Evolutionary conservation across 2,113 vertebrate species (phyloP).

Genomic region (Alexandromys fortis): DNA sequence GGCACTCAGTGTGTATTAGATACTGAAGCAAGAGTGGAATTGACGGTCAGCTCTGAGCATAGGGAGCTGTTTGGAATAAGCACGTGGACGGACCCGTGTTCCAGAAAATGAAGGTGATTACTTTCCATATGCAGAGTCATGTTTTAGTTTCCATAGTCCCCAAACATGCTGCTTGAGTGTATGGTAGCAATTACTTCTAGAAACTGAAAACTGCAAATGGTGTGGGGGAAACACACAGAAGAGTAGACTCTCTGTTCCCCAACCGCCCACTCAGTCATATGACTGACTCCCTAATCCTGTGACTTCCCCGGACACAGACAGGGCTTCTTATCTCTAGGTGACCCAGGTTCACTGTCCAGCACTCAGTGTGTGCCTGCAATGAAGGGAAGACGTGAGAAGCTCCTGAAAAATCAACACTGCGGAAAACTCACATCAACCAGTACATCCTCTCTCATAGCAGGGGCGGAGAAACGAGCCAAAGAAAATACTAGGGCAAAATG

Average conservation of each 20-base stretch:
- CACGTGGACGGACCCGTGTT: not conserved
- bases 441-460: not conserved
- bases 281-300: not conserved
- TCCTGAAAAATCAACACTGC: not conserved
- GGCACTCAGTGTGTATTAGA: not conserved
- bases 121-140: not conserved
- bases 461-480: not conserved
- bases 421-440: not conserved
- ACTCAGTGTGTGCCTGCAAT: not conserved
- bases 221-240: not conserved
- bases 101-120: not conserved
- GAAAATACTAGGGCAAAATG: not conserved
- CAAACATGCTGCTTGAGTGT: not conserved
- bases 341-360: not conserved
- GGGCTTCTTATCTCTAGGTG: not conserved
- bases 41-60: not conserved
- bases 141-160: not conserved
- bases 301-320: not conserved
- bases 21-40: not conserved
- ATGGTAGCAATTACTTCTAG: not conserved
- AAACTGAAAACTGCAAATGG: not conserved
- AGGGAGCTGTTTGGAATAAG: not conserved
- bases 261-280: not conserved
- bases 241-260: not conserved
- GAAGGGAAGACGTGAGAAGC: not conserved